These are phyloP conservation scores for Gastracanthus pulcherrimus DNA, from an alignment of 2,888 invertebrate species.

Conservation along the genomic window DNA sequence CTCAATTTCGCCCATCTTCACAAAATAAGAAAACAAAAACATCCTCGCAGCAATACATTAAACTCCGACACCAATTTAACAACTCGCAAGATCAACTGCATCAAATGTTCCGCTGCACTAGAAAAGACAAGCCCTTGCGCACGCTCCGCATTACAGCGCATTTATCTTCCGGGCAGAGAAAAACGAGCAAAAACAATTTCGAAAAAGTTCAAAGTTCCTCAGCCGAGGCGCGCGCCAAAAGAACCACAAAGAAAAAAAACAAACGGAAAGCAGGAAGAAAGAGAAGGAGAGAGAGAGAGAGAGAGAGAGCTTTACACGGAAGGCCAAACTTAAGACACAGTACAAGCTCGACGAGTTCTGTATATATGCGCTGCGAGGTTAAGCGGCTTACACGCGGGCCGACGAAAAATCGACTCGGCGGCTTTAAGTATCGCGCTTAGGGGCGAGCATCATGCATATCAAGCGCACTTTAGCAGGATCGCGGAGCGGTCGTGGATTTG, in stretches of 20 bases:
- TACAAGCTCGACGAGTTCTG: not conserved
- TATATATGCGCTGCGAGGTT: no score
- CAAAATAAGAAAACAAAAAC: no score
- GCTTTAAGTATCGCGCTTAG: not conserved
- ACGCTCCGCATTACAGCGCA: not conserved
- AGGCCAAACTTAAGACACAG: not conserved
- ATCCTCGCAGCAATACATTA: no score
- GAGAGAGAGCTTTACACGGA: no score
- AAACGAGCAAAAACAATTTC: constrained; percentile 3
- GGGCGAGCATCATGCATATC: constrained; percentile 13
- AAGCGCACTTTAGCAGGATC: not conserved
- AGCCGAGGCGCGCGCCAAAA: not conserved
- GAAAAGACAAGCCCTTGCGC: not conserved
- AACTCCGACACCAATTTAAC: not conserved
- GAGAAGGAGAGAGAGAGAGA: not conserved
- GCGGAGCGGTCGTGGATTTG: not conserved
- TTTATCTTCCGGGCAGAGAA: not conserved
- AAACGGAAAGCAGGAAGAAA: not conserved
- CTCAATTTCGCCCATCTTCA: no score
- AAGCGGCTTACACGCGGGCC: not conserved
- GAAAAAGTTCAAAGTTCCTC: no score
- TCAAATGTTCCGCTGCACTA: no score
- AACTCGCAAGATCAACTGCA: no score
- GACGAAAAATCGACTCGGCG: not conserved
- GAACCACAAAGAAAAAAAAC: not conserved